Evolutionary conservation across 2,888 invertebrate genomes (phyloP).

Genomic region (Cheilosia impressa): DNA sequence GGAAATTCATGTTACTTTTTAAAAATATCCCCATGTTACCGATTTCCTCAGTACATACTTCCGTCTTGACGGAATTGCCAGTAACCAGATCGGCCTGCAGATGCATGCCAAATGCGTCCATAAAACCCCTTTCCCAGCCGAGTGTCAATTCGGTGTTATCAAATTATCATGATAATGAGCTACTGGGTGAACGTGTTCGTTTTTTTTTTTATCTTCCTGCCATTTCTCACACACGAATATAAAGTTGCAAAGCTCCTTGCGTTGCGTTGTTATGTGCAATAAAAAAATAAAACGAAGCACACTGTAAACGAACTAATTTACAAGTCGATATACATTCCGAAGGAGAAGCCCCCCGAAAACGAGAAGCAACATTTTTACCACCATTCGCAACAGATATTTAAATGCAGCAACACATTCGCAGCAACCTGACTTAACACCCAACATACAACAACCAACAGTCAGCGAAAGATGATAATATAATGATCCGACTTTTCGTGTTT

Average conservation of each 20-base stretch:
- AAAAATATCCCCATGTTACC: not conserved
- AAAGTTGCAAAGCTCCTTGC: conserved; percentile 41
- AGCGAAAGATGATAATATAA: conserved; percentile 73
- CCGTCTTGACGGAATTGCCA: not conserved
- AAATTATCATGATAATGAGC: conserved; percentile 42
- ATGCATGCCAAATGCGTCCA: not conserved
- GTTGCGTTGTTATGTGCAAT: conserved; percentile 63
- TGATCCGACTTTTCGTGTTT: conserved; percentile 82
- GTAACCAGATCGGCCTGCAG: not conserved
- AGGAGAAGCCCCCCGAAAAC: conserved; percentile 41
- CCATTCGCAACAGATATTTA: conserved; percentile 46
- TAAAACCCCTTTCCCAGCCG: conserved; percentile 2
- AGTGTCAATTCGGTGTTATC: conserved; percentile 1
- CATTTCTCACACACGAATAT: not conserved
- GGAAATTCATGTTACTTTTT: no score
- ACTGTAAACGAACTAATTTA: conserved; percentile 68
- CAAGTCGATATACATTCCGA: conserved; percentile 64
- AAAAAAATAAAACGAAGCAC: conserved; percentile 52
- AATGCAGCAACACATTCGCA: conserved; percentile 67
- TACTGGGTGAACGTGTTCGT: conserved; percentile 23
- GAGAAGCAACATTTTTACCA: conserved; percentile 30
- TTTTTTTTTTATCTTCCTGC: conserved; percentile 1
- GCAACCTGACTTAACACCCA: conserved; percentile 68
- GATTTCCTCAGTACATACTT: not conserved
- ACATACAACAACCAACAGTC: conserved; percentile 71